Base-by-base conservation (phyloP, 1,140 invertebrate genomes). In the Zaprionus vittiger region DNA sequence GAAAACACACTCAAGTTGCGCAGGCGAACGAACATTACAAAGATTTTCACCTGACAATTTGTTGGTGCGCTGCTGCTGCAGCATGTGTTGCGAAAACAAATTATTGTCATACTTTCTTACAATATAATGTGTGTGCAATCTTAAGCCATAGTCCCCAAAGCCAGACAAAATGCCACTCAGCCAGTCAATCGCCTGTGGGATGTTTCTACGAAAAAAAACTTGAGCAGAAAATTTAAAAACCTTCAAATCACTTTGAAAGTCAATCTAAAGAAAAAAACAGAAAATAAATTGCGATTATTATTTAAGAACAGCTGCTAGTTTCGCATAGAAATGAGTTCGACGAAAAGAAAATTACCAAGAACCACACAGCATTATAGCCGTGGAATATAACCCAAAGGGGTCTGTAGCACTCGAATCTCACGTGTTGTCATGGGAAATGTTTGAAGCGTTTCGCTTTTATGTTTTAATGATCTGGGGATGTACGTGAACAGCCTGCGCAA, bases 141-240 rank as follows among this genome's bases (percentile, higher is more conserved):
- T 28, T 56, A 66, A 66, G 54, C 15, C 37, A 34, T 57, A 66
- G n/a, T 54, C 24, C n/a, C 37, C 38, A 47, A 41, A 44, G 54
- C 52, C n/a, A 66, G 64, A 66, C 64, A 66, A 24, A 66, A 56
- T 57, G 64, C 64, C 64, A 66, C 64, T 66, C 64, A 66, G n/a
- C 24, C 31, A 66, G 64, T 66, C 64, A 66, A 66, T 66, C 37
- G 54, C 54, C 52, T 22, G 12, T 41, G n/a, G 41, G 6, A 17
- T 47, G 9, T 17, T 44, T 24, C n/a, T 24, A 20, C 41, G 34
- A 26, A 56, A 20, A 20, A 11, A 41, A 2, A 15, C 22, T 44
- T 31, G 4, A 61, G 14, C 49, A 38, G 31, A 41, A 44, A 66
- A 56, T 38, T 26, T 20, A 56, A 24, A 52, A 52, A 1, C 4